Conservation (phyloP, 2,113 vertebrate species). For the Melanerpes aurifrons region DNA sequence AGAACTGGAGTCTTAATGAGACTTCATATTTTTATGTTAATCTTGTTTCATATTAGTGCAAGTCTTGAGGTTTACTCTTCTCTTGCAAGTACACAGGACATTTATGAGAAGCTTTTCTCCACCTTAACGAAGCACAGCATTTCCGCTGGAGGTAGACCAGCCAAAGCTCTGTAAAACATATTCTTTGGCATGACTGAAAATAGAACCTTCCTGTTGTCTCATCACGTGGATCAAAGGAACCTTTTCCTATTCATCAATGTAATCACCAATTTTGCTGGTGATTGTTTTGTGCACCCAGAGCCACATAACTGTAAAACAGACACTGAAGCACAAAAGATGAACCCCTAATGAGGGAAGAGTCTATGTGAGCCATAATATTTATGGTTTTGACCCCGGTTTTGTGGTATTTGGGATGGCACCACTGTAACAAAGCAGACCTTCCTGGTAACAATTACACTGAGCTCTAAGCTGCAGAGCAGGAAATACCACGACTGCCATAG, state of each 20-base stretch:
- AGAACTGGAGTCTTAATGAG: not conserved
- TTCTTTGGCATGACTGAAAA: not conserved
- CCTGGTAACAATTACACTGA: not conserved
- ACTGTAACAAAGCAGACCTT: not conserved
- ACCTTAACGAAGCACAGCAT: not conserved
- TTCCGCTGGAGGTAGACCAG: not conserved
- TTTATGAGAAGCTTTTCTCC: not conserved
- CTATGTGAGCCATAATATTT: rapidly evolving
- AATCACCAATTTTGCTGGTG: not conserved
- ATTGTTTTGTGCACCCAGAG: not conserved
- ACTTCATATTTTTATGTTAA: not conserved
- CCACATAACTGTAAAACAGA: not conserved
- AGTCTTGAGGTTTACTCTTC: not conserved
- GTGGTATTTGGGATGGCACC: not conserved
- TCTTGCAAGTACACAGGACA: not conserved
- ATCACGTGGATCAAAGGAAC: not conserved
- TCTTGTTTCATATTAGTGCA: not conserved
- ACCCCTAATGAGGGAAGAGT: not conserved
- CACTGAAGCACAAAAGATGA: not conserved
- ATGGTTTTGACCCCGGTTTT: not conserved
- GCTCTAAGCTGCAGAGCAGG: not conserved
- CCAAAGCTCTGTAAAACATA: not conserved
- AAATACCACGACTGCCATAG: rapidly evolving
- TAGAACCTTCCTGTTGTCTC: not conserved
- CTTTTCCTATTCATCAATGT: not conserved